A percentile compares a stretch with the other conserved stretches of the same genome.
Evolutionary conservation across 2,113 vertebrate genomes (phyloP).

Genomic region (Grammomys dolichurus): DNA sequence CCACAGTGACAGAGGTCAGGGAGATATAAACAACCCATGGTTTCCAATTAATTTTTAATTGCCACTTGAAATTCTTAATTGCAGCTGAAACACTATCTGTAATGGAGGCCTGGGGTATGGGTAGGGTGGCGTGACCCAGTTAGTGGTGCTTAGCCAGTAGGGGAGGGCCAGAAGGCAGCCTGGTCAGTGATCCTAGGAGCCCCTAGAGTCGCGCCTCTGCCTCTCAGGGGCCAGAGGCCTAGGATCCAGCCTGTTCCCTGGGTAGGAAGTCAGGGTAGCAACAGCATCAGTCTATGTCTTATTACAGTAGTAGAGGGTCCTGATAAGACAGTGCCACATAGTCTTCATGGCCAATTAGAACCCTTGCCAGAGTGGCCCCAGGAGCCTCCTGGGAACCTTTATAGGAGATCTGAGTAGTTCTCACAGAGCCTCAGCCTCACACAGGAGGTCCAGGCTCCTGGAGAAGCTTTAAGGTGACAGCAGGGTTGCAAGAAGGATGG

Average conservation of each 20-base stretch:
- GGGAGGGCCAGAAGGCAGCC: not conserved
- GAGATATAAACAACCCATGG: constrained; percentile 76
- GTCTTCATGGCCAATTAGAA: not conserved
- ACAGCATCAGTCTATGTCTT: constrained; percentile 58
- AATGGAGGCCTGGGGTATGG: constrained; percentile 30
- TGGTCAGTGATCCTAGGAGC: not conserved
- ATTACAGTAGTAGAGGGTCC: constrained; percentile 36
- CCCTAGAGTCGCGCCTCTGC: not conserved
- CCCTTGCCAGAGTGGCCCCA: not conserved
- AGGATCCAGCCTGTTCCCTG: not conserved
- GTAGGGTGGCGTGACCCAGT: constrained; percentile 67
- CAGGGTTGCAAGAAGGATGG: not conserved
- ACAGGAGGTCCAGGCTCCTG: not conserved
- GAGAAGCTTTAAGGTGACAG: not conserved
- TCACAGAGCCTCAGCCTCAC: not conserved
- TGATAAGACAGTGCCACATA: not conserved
- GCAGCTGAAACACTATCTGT: constrained; percentile 68
- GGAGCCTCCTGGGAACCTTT: not conserved
- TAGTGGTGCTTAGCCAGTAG: constrained; percentile 40
- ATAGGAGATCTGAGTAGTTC: not conserved
- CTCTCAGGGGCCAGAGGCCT: not conserved
- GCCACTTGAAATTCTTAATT: constrained; percentile 81
- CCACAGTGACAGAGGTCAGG: constrained; percentile 64
- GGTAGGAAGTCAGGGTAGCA: not conserved
- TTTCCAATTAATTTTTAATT: constrained; percentile 84